phyloP scores from a whole-genome alignment of 2,888 invertebrate genomes.

The Erpobdella octoculata region DNA sequence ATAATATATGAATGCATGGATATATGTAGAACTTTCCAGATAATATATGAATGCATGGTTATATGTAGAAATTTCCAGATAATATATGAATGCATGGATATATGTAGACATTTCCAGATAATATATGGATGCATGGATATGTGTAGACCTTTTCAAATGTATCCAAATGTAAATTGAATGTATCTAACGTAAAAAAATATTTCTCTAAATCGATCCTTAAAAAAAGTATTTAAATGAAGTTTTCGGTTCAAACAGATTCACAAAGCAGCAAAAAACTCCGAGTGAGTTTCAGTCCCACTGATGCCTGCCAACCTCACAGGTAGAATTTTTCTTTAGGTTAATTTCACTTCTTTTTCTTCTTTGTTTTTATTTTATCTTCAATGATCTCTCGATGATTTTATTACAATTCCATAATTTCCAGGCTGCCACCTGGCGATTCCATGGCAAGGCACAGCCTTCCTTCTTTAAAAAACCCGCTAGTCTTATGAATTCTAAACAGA shows the following conservation, averaged over 20 bases:
- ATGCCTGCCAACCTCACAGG: not conserved
- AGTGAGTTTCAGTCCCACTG: constrained; percentile 10
- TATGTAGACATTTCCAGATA: not conserved
- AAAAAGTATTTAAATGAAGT: not conserved
- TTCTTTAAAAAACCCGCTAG: not conserved
- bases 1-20: no score
- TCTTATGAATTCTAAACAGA: no score
- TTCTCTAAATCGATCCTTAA: no score
- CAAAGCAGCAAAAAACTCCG: constrained; percentile 10
- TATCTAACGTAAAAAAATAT: no score
- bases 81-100: no score
- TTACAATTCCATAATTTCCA: constrained; percentile 3
- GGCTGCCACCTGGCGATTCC: constrained; percentile 6
- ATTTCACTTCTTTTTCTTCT: no score
- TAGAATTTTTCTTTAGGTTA: not conserved
- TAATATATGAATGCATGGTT: no score
- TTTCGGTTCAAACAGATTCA: not conserved
- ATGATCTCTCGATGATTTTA: no score
- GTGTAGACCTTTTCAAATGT: not conserved
- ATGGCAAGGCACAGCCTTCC: not conserved
- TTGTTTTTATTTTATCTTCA: no score
- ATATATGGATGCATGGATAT: no score
- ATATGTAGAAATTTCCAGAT: not conserved
- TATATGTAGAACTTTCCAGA: no score
- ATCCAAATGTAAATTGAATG: no score